Percentiles rank a stretch among this genome's conserved stretches.
Conservation (phyloP, 1,140 invertebrate species). For the Armadillidium nasatum region DNA sequence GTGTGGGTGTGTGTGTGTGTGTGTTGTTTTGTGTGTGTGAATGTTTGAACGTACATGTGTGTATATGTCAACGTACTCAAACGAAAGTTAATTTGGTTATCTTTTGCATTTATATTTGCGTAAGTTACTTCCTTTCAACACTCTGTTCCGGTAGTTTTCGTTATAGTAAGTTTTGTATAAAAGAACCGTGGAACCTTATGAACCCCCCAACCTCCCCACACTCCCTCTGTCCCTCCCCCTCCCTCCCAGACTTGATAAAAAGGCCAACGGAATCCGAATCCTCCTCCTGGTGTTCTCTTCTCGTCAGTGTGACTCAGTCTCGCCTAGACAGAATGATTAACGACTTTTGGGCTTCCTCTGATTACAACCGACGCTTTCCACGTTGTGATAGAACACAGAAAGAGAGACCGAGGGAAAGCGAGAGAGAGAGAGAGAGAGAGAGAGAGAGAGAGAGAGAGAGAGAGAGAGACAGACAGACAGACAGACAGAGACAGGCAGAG, state of each 20-base stretch:
- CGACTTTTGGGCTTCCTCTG: slow-evolving; percentile 8
- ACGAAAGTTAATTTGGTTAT: too few relatives aligned
- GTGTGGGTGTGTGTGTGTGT: background rate
- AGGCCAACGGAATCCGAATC: background rate
- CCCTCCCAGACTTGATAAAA: background rate
- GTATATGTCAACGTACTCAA: background rate
- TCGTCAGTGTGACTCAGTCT: background rate
- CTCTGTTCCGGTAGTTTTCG: too few relatives aligned
- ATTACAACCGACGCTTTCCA: slow-evolving; percentile 9
- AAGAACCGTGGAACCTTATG: too few relatives aligned
- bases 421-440: background rate
- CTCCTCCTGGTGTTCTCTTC: background rate
- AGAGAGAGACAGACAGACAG: background rate
- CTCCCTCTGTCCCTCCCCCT: background rate
- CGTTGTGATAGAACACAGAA: background rate
- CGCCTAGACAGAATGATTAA: background rate
- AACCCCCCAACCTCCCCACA: background rate
- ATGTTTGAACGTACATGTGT: background rate
- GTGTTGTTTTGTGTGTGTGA: background rate
- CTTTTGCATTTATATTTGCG: too few relatives aligned
- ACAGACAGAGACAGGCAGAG: background rate
- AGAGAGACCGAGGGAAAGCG: background rate
- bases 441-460: slow-evolving; percentile 6
- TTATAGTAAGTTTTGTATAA: too few relatives aligned
- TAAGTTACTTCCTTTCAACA: too few relatives aligned